phyloP scores from a whole-genome alignment of 1,140 invertebrate genomes.

The Macrostomum lignano region DNA sequence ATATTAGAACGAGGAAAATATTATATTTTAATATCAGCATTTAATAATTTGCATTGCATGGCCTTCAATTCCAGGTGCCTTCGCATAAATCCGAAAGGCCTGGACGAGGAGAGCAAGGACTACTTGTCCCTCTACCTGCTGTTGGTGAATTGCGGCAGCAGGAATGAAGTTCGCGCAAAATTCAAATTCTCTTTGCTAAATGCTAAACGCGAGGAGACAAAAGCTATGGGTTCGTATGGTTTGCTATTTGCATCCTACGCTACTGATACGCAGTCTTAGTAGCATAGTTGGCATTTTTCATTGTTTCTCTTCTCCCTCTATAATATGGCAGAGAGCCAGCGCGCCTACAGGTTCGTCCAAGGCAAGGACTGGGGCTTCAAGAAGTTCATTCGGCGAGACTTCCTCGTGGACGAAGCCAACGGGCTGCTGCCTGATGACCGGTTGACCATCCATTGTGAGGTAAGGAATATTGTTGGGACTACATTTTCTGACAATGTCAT shows the following conservation, averaged over 20 bases:
- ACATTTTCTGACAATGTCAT: no score
- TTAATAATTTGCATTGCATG: slow-evolving; percentile 6
- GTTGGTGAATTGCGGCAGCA: slow-evolving; percentile 76
- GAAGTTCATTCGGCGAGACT: slow-evolving; percentile 91
- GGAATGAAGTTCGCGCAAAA: slow-evolving; percentile 94
- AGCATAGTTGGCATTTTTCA: neutral
- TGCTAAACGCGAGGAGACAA: slow-evolving; percentile 95
- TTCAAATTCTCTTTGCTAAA: slow-evolving; percentile 99
- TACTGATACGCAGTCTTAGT: neutral
- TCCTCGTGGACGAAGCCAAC: slow-evolving; percentile 84
- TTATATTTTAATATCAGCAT: slow-evolving; percentile 14
- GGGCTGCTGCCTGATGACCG: slow-evolving; percentile 88
- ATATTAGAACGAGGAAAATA: no score
- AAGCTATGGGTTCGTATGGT: slow-evolving; percentile 75
- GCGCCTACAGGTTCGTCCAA: slow-evolving; percentile 90
- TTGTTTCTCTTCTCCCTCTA: no score
- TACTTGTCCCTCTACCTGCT: slow-evolving; percentile 90
- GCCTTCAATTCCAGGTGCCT: slow-evolving; percentile 44
- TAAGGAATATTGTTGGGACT: slow-evolving; percentile 9
- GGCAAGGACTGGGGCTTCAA: slow-evolving; percentile 99
- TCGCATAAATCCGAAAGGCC: slow-evolving; percentile 88
- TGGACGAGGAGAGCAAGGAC: slow-evolving; percentile 98
- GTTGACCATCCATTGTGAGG: slow-evolving; percentile 90
- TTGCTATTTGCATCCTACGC: neutral
- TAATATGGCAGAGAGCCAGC: slow-evolving; percentile 53